These are phyloP conservation scores for Diplodus sargus DNA, from an alignment of 2,797 vertebrate species.

Conservation along the genomic window DNA sequence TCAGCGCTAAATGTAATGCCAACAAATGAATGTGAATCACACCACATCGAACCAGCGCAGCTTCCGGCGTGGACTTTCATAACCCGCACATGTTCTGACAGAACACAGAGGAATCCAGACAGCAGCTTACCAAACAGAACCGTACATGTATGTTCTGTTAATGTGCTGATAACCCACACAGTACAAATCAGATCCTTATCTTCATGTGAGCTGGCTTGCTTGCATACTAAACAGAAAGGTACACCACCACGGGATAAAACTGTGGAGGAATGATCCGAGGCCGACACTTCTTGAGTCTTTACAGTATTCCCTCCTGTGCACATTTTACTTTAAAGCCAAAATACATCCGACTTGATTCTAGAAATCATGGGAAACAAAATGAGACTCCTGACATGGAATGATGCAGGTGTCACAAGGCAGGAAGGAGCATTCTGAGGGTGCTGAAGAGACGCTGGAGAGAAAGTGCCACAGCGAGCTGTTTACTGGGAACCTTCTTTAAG, in stretches of 20 bases:
- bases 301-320: no score
- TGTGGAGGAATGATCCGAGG: no score
- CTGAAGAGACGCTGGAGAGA: no score
- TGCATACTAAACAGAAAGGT: background rate
- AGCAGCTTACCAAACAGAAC: background rate
- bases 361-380: background rate
- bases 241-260: background rate
- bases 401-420: no score
- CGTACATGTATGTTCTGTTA: background rate
- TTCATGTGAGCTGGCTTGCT: background rate
- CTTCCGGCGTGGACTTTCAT: background rate
- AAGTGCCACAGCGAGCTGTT: background rate
- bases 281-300: no score
- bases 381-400: no score
- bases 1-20: background rate
- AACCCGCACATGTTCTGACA: background rate
- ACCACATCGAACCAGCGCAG: background rate
- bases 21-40: background rate
- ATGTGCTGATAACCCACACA: background rate
- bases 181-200: background rate
- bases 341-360: no score
- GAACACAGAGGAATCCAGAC: no score
- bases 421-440: background rate
- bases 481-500: conserved; percentile 6
- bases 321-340: no score